These are phyloP conservation scores for Proctacanthus coquilletti DNA, from an alignment of 1,140 invertebrate species.

Conservation along the genomic window DNA sequence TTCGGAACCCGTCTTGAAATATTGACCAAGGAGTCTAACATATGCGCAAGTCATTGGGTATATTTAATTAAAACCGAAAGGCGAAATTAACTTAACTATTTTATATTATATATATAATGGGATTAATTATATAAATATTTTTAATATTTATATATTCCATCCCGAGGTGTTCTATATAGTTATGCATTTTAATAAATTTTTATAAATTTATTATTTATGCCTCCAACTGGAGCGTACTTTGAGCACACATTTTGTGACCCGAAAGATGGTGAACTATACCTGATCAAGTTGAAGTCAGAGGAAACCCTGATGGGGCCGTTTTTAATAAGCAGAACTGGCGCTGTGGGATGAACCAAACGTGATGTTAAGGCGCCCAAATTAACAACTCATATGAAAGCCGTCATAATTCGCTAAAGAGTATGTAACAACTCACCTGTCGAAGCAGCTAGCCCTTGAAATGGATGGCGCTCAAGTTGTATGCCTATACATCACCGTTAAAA, in stretches of 20 bases:
- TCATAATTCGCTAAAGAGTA: slow-evolving; percentile 54
- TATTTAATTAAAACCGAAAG: too few species aligned
- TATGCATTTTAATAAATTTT: slow-evolving; percentile 13
- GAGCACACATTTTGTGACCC: slow-evolving; percentile 64
- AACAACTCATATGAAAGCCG: slow-evolving; percentile 37
- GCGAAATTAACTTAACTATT: too few species aligned
- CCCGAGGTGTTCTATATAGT: slow-evolving; percentile 27
- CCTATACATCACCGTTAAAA: slow-evolving; percentile 48
- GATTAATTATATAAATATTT: slow-evolving; percentile 7
- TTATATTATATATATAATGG: too few species aligned
- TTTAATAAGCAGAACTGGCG: slow-evolving; percentile 88
- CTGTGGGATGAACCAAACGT: slow-evolving; percentile 71
- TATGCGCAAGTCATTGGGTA: too few species aligned
- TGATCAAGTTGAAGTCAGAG: slow-evolving; percentile 72
- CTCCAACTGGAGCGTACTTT: slow-evolving; percentile 37
- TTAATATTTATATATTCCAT: slow-evolving; percentile 7
- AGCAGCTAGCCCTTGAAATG: slow-evolving; percentile 83
- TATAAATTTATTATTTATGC: slow-evolving; percentile 11
- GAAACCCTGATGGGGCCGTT: slow-evolving; percentile 81
- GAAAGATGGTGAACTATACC: slow-evolving; percentile 87
- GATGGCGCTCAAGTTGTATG: slow-evolving; percentile 66
- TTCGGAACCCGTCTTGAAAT: slow-evolving; percentile 80
- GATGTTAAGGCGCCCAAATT: slow-evolving; percentile 52
- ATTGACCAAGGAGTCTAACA: slow-evolving; percentile 83
- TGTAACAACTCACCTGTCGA: slow-evolving; percentile 82